Evolutionary conservation across 2,888 invertebrate genomes (phyloP).

Genomic region (Drosophila bunnanda): DNA sequence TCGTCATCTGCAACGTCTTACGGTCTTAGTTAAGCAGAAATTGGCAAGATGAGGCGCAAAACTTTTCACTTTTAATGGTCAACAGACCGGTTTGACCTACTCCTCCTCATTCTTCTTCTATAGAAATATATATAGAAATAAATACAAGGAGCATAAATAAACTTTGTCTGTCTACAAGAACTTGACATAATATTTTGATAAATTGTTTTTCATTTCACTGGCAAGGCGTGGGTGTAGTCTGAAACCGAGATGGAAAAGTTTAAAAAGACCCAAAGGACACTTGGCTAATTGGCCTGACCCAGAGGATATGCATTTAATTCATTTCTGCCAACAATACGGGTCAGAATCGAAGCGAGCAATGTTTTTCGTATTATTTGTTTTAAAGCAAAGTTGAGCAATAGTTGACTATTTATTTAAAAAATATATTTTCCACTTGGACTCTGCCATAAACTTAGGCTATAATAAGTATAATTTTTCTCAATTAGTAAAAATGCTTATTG

Average conservation of each 20-base stretch:
- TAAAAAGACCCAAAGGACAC: constrained; percentile 20
- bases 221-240: constrained; percentile 3
- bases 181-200: constrained; percentile 78
- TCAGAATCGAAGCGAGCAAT: neutral
- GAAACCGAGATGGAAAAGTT: constrained; percentile 30
- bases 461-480: neutral
- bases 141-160: constrained; percentile 47
- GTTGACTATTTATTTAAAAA: neutral
- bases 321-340: neutral
- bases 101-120: constrained; percentile 41
- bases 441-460: too few species aligned
- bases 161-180: constrained; percentile 58
- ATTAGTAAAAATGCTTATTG: too few species aligned
- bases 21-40: constrained; percentile 40
- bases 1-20: constrained; percentile 49
- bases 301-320: constrained; percentile 28
- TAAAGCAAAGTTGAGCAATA: neutral
- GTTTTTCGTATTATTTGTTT: neutral
- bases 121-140: constrained; percentile 51
- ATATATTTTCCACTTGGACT: too few species aligned
- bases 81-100: constrained; percentile 57
- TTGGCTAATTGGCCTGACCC: constrained; percentile 50
- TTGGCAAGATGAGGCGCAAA: constrained; percentile 51
- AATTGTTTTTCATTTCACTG: constrained; percentile 67
- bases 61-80: constrained; percentile 79